Conservation (phyloP, 2,888 invertebrate species). For the Drosophila lacicola region DNA sequence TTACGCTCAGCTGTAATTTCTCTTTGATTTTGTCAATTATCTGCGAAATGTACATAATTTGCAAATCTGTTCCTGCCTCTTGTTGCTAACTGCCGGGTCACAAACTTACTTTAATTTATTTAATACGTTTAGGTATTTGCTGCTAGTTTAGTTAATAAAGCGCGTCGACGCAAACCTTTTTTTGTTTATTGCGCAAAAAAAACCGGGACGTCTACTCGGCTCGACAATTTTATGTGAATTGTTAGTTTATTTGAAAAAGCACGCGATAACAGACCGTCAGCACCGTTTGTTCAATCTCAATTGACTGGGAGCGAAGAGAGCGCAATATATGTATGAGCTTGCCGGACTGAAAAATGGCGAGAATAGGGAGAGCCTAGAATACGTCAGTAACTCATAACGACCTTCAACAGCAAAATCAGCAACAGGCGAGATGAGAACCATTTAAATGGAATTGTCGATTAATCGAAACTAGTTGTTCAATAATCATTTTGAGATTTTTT, state of each 20-base stretch:
- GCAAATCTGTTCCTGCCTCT: neutral
- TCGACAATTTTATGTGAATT: conserved; percentile 42
- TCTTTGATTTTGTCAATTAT: conserved; percentile 70
- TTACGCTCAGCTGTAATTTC: conserved; percentile 69
- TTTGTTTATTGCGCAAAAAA: conserved; percentile 19
- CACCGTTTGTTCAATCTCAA: conserved; percentile 14
- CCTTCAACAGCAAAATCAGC: neutral
- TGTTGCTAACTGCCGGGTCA: neutral
- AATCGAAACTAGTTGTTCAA: no score
- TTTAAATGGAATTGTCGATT: neutral
- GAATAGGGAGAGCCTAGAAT: conserved; percentile 3
- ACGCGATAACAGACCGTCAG: conserved; percentile 9
- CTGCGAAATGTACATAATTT: conserved; percentile 65
- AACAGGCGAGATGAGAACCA: neutral
- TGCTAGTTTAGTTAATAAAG: conserved; percentile 28
- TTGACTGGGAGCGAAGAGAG: conserved; percentile 14
- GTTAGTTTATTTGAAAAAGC: conserved; percentile 41
- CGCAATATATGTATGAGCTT: neutral
- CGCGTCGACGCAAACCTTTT: conserved; percentile 38
- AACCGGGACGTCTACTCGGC: conserved; percentile 40
- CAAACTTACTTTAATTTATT: conserved; percentile 52
- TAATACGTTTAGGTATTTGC: conserved; percentile 21
- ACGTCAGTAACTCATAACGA: neutral
- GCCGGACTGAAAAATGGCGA: conserved; percentile 7
- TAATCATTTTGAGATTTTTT: neutral